These are phyloP conservation scores for Liparis tanakae DNA, from an alignment of 2,797 vertebrate species.

Conservation along the genomic window DNA sequence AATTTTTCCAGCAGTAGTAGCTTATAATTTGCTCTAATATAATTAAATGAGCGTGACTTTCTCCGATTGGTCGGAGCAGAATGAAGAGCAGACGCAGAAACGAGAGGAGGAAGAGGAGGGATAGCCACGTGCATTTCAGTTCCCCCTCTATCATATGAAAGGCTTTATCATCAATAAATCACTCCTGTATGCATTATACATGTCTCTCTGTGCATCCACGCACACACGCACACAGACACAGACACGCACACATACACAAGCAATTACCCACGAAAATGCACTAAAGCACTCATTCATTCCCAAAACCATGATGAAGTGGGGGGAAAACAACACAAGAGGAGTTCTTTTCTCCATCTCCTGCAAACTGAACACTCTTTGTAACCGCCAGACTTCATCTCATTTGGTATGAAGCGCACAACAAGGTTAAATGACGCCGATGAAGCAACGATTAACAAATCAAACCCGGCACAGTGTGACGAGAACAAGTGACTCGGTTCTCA, in stretches of 20 bases:
- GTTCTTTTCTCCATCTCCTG: slow-evolving; percentile 7
- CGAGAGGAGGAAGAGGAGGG: slow-evolving; percentile 27
- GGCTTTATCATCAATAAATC: slow-evolving; percentile 84
- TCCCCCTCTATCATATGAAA: slow-evolving; percentile 76
- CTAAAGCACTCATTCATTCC: slow-evolving; percentile 23
- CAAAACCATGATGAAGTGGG: slow-evolving; percentile 21
- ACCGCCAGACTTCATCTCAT: not conserved
- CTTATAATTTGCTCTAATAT: not conserved
- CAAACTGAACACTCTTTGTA: not conserved
- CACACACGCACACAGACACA: slow-evolving; percentile 31
- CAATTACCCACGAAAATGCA: slow-evolving; percentile 32
- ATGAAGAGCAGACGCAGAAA: slow-evolving; percentile 38
- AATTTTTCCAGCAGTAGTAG: not conserved
- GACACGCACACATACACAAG: slow-evolving; percentile 23
- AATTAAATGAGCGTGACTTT: not conserved
- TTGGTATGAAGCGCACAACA: not conserved
- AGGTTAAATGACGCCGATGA: not conserved
- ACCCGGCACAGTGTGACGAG: not conserved
- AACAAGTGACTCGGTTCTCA: not conserved
- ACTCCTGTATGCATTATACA: slow-evolving; percentile 80
- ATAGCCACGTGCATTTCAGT: slow-evolving; percentile 69
- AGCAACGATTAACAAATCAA: not conserved
- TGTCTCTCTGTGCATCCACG: slow-evolving; percentile 69
- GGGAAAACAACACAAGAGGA: not conserved
- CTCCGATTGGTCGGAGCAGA: slow-evolving; percentile 11